Base-by-base conservation (phyloP, 2,113 vertebrate species). In the Grammomys dolichurus region DNA sequence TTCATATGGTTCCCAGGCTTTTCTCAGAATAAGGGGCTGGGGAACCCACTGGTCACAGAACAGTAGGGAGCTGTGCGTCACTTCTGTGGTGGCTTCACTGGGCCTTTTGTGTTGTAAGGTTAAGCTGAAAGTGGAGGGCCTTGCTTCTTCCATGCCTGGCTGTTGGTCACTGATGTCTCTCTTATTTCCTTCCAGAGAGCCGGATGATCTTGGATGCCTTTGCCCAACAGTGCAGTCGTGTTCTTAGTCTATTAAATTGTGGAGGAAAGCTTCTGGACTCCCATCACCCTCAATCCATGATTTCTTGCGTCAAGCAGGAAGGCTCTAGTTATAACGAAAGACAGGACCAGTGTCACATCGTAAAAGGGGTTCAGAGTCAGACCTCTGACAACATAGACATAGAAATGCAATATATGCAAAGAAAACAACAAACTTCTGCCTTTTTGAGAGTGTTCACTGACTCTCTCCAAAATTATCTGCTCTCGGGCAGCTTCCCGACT, bases 121-220 rank as follows among this genome's bases (percentile, higher is more conserved):
- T 80, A 28, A 70, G 7, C 36, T 93, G 24, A 40, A 31, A 72
- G 10, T 22, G 26, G 46, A 89, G 78, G 60, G 31, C 51, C 14
- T 80, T 26, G n/a, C 28, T 54, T 76, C 11, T 20, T 72, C 14
- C 14, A 24, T 63, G 73, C 89, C 96, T 96, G 93, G n/a, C 76
- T 28, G 63, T 94, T 46, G 58, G 54, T 96, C 96, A 96, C 96
- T 98, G 97, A 98, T 82, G 82, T 95, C 88, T 98, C 87, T 97
- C 96, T 98, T 69, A 75, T 98, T 95, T 96, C 60, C 89, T 98
- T 98, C 60, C 98, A 99, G 99, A 99, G 98, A 99, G 99, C 96
- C 99, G 99, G 31, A 99, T 99, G 98, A 99, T 99, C 97, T 97
- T 99, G 98, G 99, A 99, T 97, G 99, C 99, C 97, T 99, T 99